These are phyloP conservation scores for Trichonephila inaurata DNA, from an alignment of 1,140 invertebrate genomes.

Conservation along the genomic window DNA sequence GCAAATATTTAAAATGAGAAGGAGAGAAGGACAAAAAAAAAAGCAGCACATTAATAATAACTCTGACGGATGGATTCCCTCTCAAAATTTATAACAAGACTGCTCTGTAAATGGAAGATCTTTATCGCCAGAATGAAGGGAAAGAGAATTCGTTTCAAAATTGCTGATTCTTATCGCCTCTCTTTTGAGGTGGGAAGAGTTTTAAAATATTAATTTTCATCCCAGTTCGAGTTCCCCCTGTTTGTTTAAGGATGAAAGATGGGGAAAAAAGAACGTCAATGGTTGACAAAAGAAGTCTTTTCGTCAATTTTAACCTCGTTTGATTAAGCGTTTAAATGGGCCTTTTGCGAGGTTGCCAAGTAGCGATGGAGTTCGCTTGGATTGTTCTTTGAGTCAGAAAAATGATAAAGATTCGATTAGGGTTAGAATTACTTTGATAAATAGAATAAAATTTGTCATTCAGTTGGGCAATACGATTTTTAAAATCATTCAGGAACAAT, in stretches of 20 bases:
- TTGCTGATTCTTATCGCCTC: constrained; percentile 58
- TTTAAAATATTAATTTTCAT: constrained; percentile 53
- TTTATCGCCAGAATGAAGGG: neutral
- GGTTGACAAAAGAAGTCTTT: neutral
- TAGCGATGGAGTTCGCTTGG: neutral
- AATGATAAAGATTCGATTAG: too few species aligned
- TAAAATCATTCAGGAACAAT: too few species aligned
- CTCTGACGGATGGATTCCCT: constrained; percentile 34
- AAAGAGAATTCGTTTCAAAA: constrained; percentile 58
- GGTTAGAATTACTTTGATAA: too few species aligned
- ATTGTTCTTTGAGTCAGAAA: too few species aligned
- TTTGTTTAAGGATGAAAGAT: constrained; percentile 45
- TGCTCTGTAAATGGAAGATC: constrained; percentile 22
- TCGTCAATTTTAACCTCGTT: constrained; percentile 33
- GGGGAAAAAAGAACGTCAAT: neutral
- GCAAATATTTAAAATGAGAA: constrained; percentile 31
- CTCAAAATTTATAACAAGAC: constrained; percentile 20
- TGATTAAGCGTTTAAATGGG: constrained; percentile 42
- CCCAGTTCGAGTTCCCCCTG: constrained; percentile 1
- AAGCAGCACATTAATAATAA: constrained; percentile 16
- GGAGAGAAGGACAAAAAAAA: neutral
- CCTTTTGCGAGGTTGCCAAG: neutral
- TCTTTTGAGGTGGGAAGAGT: constrained; percentile 12
- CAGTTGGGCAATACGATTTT: too few species aligned
- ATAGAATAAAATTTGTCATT: too few species aligned